A percentile compares a stretch with the other conserved stretches of the same genome.
Evolutionary conservation across 2,113 vertebrate species (phyloP).

Genomic region (Xenopus laevis): DNA sequence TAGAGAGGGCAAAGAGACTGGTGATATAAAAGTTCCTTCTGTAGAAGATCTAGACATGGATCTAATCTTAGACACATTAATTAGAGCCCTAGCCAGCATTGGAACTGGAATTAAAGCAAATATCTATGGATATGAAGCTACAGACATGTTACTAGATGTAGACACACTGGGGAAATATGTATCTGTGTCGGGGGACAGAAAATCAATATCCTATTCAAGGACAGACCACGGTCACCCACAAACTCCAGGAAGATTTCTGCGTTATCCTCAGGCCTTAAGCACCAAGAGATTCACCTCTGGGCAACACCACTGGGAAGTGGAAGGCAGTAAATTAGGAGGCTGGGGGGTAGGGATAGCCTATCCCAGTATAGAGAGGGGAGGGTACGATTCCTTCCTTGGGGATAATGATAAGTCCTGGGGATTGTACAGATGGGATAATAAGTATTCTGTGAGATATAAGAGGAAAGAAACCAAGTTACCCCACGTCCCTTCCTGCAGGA

Average conservation of each 20-base stretch:
- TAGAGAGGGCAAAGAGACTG: neutral
- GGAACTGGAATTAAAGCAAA: neutral
- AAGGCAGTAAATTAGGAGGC: neutral
- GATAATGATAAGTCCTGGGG: conserved; percentile 25
- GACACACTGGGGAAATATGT: neutral
- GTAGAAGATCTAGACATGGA: neutral
- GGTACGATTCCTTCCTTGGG: neutral
- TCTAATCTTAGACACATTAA: conserved; percentile 1
- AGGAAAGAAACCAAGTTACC: neutral
- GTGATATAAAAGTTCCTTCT: no score
- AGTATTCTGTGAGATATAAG: neutral
- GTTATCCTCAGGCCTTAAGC: neutral
- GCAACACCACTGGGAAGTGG: conserved; percentile 32
- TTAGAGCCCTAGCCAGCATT: neutral
- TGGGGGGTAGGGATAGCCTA: conserved; percentile 11
- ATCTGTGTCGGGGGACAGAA: neutral
- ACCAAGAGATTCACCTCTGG: neutral
- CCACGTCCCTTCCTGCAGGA: no score
- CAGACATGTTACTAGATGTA: conserved; percentile 9
- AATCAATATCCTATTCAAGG: neutral
- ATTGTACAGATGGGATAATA: neutral
- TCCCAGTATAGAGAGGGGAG: conserved; percentile 2
- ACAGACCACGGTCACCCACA: neutral
- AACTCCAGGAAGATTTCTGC: neutral
- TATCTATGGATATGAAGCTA: neutral